Evolutionary conservation across 2,888 invertebrate species (phyloP), one percentile per base, ranked within the genome.

Genomic region (Pachymerium ferrugineum): DNA sequence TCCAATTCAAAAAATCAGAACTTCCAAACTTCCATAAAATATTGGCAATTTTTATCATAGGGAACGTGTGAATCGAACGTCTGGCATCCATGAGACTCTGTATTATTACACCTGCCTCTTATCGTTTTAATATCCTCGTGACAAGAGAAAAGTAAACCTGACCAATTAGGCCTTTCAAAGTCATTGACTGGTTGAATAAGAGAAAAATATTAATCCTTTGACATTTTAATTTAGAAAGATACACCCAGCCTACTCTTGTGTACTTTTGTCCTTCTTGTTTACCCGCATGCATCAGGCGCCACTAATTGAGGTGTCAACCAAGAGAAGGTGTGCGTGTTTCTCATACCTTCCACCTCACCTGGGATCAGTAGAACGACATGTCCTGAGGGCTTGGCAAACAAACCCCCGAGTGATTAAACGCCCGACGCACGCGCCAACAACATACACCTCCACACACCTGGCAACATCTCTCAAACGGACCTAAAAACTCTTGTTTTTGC

Each of bases 401-500:
- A 62, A 62, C 62, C 62, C 47, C 62, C 62, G 62, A 62, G 62
- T 62, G 62, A 62, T 62, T 62, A 62, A 62, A 62, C 62, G 62
- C 62, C 62, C 62, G 62, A 25, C 28, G 62, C 62, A 62, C 62
- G 62, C 62, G 62, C 25, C 10, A 69, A 1, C 69, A 28, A 16
- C 69, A 28, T 33, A 28, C 69, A 30, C 69, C 35, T 35, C 12
- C 35, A 69, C 33, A 69, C 67, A 67, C 69, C 69, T 69, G 62
- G 62, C 62, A n/a, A 62, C 62, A 62, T 62, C 62, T 28, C 62
- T 28, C 62, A 62, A 62, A 28, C 62, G 25, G 62, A 62, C 62
- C 25, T 28, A 62, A 62, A 28, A 14, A n/a, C n/a, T n/a, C n/a
- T n/a, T n/a, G n/a, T n/a, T n/a, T n/a, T n/a, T n/a, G n/a, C n/a